Percentiles rank a stretch among this genome's conserved stretches.
Conservation (phyloP, 2,797 vertebrate species). For the Cercopithecus petaurista region DNA sequence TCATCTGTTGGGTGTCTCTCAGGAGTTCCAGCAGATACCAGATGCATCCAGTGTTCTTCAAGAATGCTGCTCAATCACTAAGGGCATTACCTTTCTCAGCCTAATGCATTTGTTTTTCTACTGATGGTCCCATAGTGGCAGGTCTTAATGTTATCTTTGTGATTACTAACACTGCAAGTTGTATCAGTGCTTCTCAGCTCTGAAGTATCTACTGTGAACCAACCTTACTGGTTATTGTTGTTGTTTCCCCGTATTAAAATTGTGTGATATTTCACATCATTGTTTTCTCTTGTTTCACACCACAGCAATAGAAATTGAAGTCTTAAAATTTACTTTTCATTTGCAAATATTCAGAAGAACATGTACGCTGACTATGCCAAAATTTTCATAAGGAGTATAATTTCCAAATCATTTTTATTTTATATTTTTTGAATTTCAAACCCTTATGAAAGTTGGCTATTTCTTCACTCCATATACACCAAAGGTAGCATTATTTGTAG, state of each 20-base stretch:
- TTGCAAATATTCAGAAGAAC: not conserved
- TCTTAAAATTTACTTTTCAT: slow-evolving; percentile 50
- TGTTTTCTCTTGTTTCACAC: not conserved
- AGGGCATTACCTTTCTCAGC: not conserved
- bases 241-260: not conserved
- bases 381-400: not conserved
- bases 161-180: not conserved
- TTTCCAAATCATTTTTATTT: slow-evolving; percentile 37
- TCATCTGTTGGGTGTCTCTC: not conserved
- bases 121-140: not conserved
- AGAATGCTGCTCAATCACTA: not conserved
- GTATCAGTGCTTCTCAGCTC: not conserved
- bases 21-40: not conserved
- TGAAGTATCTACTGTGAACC: not conserved
- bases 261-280: not conserved
- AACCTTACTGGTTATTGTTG: not conserved
- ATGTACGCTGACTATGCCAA: not conserved
- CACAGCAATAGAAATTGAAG: not conserved
- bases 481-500: not conserved
- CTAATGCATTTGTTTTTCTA: not conserved
- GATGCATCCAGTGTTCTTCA: not conserved
- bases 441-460: not conserved
- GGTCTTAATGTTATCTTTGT: not conserved
- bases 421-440: slow-evolving; percentile 8
- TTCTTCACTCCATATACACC: not conserved